phyloP scores from a whole-genome alignment of 2,888 invertebrate genomes.

The Apodemia zela region DNA sequence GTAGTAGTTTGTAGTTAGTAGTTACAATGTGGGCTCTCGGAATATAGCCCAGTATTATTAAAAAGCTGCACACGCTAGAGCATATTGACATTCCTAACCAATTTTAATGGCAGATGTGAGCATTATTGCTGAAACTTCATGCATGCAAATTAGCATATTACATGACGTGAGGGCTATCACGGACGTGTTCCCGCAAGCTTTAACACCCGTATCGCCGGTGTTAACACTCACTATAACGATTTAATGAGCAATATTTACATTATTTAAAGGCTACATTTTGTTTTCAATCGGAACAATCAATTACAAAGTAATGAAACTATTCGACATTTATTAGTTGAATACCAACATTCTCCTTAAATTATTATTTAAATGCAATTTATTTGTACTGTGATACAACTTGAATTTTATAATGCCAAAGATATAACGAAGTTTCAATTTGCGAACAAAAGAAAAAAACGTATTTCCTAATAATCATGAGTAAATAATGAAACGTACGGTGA shows the following conservation, averaged over 20 bases:
- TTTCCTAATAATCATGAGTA: too few relatives aligned
- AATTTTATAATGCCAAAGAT: too few relatives aligned
- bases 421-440: too few relatives aligned
- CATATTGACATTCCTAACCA: not conserved
- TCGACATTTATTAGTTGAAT: too few relatives aligned
- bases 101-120: not conserved
- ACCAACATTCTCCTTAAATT: too few relatives aligned
- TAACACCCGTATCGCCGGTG: not conserved
- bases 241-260: not conserved
- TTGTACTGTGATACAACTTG: too few relatives aligned
- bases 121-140: slow-evolving; percentile 8
- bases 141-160: slow-evolving; percentile 10
- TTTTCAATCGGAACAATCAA: not conserved
- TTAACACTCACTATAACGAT: not conserved
- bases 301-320: not conserved
- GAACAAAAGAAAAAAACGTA: too few relatives aligned
- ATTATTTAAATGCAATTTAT: too few relatives aligned
- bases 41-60: too few relatives aligned
- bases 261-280: not conserved
- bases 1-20: too few relatives aligned
- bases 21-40: too few relatives aligned
- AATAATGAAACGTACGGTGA: too few relatives aligned
- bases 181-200: not conserved
- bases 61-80: not conserved
- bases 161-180: not conserved